Evolutionary conservation across 2,797 vertebrate genomes (phyloP).

Genomic region (Macropus fuliginosus): DNA sequence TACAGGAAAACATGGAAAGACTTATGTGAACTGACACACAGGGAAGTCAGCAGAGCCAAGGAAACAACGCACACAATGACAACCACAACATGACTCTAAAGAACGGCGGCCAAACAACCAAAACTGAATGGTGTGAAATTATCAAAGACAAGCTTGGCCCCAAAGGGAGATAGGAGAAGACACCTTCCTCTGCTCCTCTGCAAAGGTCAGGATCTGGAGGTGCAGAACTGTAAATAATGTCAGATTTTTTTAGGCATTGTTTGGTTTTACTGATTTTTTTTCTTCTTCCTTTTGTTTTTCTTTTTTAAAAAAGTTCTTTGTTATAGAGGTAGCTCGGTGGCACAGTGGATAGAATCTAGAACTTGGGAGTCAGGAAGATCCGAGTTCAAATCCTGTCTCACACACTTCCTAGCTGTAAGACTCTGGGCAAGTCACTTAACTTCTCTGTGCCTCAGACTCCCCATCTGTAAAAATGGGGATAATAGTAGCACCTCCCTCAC

Average conservation of each 20-base stretch:
- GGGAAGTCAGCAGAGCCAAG: not conserved
- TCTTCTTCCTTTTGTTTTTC: not conserved
- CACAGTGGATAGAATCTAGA: not conserved
- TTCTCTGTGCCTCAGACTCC: not conserved
- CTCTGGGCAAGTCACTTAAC: not conserved
- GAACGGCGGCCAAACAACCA: not conserved
- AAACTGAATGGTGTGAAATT: not conserved
- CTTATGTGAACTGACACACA: not conserved
- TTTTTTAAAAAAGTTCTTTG: not conserved
- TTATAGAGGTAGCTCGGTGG: not conserved
- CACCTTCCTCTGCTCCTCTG: not conserved
- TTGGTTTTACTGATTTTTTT: not conserved
- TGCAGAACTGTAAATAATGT: not conserved
- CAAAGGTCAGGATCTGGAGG: not conserved
- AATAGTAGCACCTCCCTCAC: not conserved
- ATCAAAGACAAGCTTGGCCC: not conserved
- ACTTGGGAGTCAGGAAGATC: not conserved
- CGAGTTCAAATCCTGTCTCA: not conserved
- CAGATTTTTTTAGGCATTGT: not conserved
- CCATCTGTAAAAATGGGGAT: not conserved
- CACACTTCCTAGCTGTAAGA: not conserved
- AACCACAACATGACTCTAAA: not conserved
- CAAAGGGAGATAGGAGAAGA: not conserved
- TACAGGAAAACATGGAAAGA: not conserved
- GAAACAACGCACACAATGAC: not conserved